These are phyloP conservation scores for Drosophila sturtevanti DNA, from an alignment of 1,140 invertebrate species.

Conservation along the genomic window DNA sequence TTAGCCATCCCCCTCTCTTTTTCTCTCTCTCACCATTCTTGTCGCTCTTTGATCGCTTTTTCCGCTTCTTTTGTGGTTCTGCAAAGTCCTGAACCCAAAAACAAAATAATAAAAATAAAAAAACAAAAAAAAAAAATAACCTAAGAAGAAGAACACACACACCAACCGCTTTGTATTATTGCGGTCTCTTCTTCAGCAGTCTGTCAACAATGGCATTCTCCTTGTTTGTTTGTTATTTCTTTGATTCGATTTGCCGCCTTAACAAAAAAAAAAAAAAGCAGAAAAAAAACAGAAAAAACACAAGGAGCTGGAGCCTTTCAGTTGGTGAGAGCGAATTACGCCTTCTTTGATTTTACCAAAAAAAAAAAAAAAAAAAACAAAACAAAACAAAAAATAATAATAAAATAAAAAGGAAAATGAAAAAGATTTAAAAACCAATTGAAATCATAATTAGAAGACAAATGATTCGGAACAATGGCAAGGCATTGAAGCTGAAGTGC, in stretches of 20 bases:
- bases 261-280: slow-evolving; percentile 14
- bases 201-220: slow-evolving; percentile 43
- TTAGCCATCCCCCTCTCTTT: slow-evolving; percentile 10
- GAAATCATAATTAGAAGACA: slow-evolving; percentile 30
- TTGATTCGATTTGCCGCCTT: slow-evolving; percentile 80
- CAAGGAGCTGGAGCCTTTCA: slow-evolving; percentile 14
- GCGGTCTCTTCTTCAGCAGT: slow-evolving; percentile 54
- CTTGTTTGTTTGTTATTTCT: slow-evolving; percentile 75
- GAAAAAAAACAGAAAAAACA: not conserved
- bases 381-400: not conserved
- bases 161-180: slow-evolving; percentile 61
- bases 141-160: slow-evolving; percentile 19
- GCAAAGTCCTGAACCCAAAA: not conserved
- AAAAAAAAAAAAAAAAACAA: not conserved
- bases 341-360: slow-evolving; percentile 70
- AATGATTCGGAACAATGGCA: slow-evolving; percentile 38
- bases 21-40: slow-evolving; percentile 29
- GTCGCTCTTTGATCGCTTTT: slow-evolving; percentile 76
- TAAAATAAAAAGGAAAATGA: not conserved
- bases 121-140: too few species aligned
- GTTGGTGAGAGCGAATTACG: slow-evolving; percentile 77
- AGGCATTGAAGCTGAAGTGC: slow-evolving; percentile 52
- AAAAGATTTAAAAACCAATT: slow-evolving; percentile 10
- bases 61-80: slow-evolving; percentile 66
- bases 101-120: slow-evolving; percentile 4